Evolutionary conservation across 2,113 vertebrate species (phyloP).

Genomic region (Fulmarus glacialis): DNA sequence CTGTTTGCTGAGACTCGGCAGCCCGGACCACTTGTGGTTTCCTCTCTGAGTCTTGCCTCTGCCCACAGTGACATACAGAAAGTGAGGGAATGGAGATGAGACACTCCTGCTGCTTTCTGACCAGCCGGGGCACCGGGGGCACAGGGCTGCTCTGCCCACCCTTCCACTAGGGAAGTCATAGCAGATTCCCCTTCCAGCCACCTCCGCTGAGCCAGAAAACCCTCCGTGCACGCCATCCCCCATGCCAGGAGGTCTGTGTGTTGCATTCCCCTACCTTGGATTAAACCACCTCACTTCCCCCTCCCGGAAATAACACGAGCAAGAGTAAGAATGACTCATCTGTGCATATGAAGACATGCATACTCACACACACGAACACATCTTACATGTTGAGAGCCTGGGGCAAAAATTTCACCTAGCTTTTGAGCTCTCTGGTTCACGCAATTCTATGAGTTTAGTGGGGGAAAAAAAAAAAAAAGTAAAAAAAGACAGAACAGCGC

Average conservation of each 20-base stretch:
- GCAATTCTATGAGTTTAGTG: neutral
- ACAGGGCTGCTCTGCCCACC: neutral
- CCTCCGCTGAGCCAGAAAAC: neutral
- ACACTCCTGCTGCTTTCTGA: neutral
- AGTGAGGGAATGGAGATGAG: neutral
- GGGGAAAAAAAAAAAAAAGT: neutral
- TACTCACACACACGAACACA: neutral
- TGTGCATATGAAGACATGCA: constrained; percentile 17
- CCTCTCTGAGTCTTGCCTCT: constrained; percentile 48
- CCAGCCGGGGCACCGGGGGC: accelerated
- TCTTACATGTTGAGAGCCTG: neutral
- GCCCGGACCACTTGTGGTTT: constrained; percentile 42
- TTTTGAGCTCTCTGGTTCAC: constrained; percentile 25
- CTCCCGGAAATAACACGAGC: constrained; percentile 57
- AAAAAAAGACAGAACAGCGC: neutral
- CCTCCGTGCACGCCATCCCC: neutral
- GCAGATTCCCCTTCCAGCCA: neutral
- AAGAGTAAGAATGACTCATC: constrained; percentile 63
- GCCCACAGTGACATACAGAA: constrained; percentile 48
- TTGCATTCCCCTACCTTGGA: constrained; percentile 25
- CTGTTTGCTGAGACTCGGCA: neutral
- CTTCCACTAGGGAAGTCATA: neutral
- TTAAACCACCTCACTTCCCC: constrained; percentile 31
- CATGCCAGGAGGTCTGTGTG: neutral
- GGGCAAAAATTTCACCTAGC: constrained; percentile 29